Conservation (phyloP, 2,113 vertebrate genomes). For the Odontesthes bonariensis region DNA sequence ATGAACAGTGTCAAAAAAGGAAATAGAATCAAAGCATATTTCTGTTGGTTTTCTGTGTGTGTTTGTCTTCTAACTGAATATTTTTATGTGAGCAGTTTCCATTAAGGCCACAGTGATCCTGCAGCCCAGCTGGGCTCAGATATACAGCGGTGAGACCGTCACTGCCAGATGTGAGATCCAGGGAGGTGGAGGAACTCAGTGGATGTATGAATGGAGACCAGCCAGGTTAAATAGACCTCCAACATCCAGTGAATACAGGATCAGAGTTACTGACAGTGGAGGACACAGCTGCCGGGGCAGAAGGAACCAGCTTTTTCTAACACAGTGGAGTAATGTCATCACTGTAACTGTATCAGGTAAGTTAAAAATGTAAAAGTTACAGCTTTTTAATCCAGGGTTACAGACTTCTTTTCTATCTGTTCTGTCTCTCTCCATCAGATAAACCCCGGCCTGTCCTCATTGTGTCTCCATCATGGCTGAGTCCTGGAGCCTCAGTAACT, state of each 20-base stretch:
- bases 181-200: neutral
- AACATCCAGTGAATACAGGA: neutral
- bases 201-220: neutral
- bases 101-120: neutral
- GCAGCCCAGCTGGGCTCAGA: neutral
- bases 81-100: neutral
- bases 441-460: slow-evolving; percentile 20
- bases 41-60: neutral
- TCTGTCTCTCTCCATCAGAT: neutral
- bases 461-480: slow-evolving; percentile 51
- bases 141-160: neutral
- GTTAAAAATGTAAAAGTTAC: neutral
- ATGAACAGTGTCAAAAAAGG: too few species aligned
- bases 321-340: slow-evolving; percentile 11
- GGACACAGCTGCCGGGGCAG: neutral
- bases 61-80: neutral
- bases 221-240: neutral
- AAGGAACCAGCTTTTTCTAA: neutral
- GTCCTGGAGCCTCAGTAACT: slow-evolving; percentile 61
- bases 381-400: too few species aligned
- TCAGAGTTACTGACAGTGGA: neutral
- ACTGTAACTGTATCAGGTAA: neutral
- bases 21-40: too few species aligned
- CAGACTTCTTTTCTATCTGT: too few species aligned
- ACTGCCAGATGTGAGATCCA: slow-evolving; percentile 7